Percentiles rank a stretch among this genome's conserved stretches.
phyloP scores from a whole-genome alignment of 2,797 vertebrate species.

The Dendrocincla tyrannina region DNA sequence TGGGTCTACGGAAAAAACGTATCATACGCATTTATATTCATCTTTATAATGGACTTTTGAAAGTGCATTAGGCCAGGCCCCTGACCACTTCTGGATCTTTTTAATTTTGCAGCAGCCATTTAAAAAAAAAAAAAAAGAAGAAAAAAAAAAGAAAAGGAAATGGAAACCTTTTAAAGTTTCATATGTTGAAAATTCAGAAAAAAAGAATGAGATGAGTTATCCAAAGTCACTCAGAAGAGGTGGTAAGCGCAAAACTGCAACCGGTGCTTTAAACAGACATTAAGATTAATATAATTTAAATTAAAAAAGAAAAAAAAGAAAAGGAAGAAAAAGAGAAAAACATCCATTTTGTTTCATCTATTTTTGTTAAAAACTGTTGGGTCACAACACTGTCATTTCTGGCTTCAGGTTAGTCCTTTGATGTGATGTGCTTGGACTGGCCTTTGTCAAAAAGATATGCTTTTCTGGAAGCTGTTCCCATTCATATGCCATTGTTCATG shows the following conservation, averaged over 20 bases:
- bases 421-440: constrained; percentile 66
- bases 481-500: constrained; percentile 79
- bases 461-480: constrained; percentile 72
- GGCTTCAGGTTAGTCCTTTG: constrained; percentile 62
- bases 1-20: constrained; percentile 73
- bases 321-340: background rate
- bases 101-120: constrained; percentile 80
- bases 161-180: constrained; percentile 62
- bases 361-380: constrained; percentile 53
- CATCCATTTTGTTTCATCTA: constrained; percentile 23
- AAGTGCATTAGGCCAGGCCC: constrained; percentile 80
- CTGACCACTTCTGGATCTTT: constrained; percentile 78
- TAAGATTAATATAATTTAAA: constrained; percentile 56
- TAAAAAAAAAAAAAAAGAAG: background rate
- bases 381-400: constrained; percentile 49
- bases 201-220: constrained; percentile 69
- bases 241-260: constrained; percentile 59
- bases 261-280: constrained; percentile 73
- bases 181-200: constrained; percentile 55
- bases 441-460: constrained; percentile 62
- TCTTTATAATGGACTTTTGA: constrained; percentile 79
- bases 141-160: background rate
- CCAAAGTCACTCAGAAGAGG: constrained; percentile 68
- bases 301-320: background rate
- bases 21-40: constrained; percentile 80